A percentile compares a stretch with the other conserved stretches of the same genome.
Conservation (phyloP, 2,113 vertebrate species). For the Daubentonia madagascariensis region DNA sequence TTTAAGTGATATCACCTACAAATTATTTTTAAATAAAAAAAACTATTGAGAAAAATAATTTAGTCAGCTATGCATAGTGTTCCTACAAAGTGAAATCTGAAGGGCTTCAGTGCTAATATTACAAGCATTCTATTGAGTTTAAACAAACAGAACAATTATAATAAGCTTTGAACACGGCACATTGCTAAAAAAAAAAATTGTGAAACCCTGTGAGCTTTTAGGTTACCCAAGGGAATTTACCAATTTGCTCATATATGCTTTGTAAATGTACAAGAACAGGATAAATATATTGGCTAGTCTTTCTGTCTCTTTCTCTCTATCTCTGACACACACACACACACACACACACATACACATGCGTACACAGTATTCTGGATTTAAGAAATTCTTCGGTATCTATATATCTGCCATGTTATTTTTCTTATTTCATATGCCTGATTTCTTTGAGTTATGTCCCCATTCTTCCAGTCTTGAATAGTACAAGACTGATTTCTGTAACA, state of each 20-base stretch:
- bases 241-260: neutral
- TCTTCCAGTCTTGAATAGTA: neutral
- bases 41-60: conserved; percentile 30
- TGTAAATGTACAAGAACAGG: neutral
- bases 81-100: conserved; percentile 68
- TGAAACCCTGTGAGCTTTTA: conserved; percentile 65
- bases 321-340: neutral
- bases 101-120: conserved; percentile 66
- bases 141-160: conserved; percentile 66
- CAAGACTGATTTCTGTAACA: neutral
- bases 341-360: neutral
- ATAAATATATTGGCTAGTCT: neutral
- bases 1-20: neutral
- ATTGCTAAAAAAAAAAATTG: conserved; percentile 49
- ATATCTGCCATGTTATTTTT: neutral
- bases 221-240: neutral
- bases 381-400: neutral
- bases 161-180: conserved; percentile 54
- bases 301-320: too few species aligned
- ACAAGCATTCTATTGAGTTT: conserved; percentile 66
- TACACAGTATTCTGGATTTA: neutral
- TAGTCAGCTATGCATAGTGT: conserved; percentile 40
- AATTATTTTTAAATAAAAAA: neutral
- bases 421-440: neutral
- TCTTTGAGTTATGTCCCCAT: neutral